A percentile compares a stretch with the other conserved stretches of the same genome.
phyloP scores from a whole-genome alignment of 2,113 vertebrate species.

The Phalacrocorax aristotelis region DNA sequence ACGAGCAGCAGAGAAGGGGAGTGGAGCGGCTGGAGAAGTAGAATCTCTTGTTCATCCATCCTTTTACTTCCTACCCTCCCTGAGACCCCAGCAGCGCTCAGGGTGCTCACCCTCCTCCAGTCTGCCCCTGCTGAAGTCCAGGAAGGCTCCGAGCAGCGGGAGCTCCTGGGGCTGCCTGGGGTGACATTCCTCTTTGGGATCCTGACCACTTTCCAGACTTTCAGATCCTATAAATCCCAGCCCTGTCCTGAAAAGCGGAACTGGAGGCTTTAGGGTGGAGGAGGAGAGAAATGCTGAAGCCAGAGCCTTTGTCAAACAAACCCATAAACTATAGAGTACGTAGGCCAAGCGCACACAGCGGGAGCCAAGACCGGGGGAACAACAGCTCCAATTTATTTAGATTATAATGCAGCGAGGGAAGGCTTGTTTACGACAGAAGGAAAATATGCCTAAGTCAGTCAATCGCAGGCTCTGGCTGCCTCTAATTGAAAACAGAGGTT shows the following conservation, averaged over 20 bases:
- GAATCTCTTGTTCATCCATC: not conserved
- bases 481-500: not conserved
- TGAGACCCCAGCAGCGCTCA: fast-evolving
- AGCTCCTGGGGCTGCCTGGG: not conserved
- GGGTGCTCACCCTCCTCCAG: not conserved
- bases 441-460: not conserved
- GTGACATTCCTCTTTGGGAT: not conserved
- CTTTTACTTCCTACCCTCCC: not conserved
- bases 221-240: not conserved
- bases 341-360: fast-evolving
- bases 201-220: not conserved
- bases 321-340: not conserved
- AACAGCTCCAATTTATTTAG: not conserved
- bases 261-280: not conserved
- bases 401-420: not conserved
- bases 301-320: not conserved
- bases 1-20: not conserved
- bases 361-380: not conserved
- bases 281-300: not conserved
- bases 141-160: not conserved
- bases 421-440: not conserved
- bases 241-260: not conserved
- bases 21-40: not conserved
- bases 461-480: not conserved
- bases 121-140: not conserved